Base-by-base conservation (phyloP, 2,797 vertebrate genomes). In the Sebastiscus albofasciatus region DNA sequence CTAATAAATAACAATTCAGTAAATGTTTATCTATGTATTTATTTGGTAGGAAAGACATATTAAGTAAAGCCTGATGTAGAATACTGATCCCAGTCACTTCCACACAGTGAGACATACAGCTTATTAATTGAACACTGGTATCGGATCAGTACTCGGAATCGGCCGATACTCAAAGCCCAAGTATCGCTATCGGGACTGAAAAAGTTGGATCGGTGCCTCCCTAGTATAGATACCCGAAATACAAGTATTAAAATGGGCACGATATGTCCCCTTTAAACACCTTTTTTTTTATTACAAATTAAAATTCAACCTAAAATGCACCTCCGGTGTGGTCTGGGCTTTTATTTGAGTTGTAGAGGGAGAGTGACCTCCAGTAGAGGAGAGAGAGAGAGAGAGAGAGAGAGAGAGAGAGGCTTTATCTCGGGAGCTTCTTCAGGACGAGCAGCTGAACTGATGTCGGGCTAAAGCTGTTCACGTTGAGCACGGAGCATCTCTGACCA, bases 391-490 rank as follows among this genome's bases (percentile, higher is more conserved):
- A 49, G 18, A 49, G 46, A 46, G 42, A 13, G 18, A 6, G 11
- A n/a, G 24, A 12, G 54, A n/a, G 24, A 12, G 54, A 2, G 27
- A 7, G 8, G 8, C 12, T 55, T 58, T 55, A 68, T 49, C 62
- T 69, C 46, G 6, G 71, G 62, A 68, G 72, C 55, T 75, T 64
- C 68, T 60, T 64, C 52, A 71, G 66, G 29, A 58, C 34, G 77
- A 85, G 81, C 24, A 61, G 76, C 68, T 79, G 70, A 71, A 76
- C 27, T 80, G 75, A 86, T 80, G 82, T 75, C 1, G 1, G 72
- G 83, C 71, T 82, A 72, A 87, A 86, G 3, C 66, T 72, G 81
- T 55, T 81, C 62, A 39, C 22, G 77, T 77, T 55, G 39, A 83
- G 75, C 75, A 22, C 7, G 31, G 69, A 79, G 78, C 61, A 69